These are phyloP conservation scores for Cygnus buccinator DNA, from an alignment of 2,113 vertebrate species.

Conservation along the genomic window DNA sequence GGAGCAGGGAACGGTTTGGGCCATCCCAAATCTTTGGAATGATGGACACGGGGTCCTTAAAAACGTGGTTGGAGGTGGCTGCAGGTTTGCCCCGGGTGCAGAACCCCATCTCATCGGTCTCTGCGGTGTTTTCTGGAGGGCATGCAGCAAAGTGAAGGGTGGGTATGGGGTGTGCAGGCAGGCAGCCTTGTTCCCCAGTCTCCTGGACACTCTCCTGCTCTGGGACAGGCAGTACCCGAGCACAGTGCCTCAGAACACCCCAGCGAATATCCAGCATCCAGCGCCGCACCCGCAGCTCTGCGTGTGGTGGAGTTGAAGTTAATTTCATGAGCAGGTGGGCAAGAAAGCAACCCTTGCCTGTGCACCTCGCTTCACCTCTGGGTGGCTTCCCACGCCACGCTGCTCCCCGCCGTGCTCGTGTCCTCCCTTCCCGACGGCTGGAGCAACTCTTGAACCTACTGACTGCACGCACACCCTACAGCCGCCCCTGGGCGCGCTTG, in stretches of 20 bases:
- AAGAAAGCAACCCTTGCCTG: not conserved
- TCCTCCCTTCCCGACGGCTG: not conserved
- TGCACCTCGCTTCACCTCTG: rapidly evolving
- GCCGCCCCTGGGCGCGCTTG: not conserved
- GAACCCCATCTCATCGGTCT: not conserved
- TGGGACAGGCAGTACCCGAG: rapidly evolving
- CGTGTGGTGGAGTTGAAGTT: not conserved
- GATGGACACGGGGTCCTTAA: no score
- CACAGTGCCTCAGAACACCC: not conserved
- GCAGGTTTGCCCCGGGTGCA: not conserved
- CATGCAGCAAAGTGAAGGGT: not conserved
- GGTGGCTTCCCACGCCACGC: not conserved
- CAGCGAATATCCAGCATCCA: not conserved
- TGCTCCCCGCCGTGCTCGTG: not conserved
- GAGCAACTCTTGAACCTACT: not conserved
- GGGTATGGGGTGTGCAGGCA: not conserved
- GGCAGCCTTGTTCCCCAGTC: not conserved
- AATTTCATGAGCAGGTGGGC: not conserved
- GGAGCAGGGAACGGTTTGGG: not conserved
- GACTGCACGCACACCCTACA: not conserved
- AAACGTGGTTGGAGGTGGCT: no score
- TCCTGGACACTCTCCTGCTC: not conserved
- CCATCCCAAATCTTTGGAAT: not conserved
- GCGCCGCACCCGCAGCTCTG: rapidly evolving
- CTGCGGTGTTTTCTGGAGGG: not conserved